These are phyloP conservation scores for Cotesia typhae DNA, from an alignment of 1,140 invertebrate species.

Conservation along the genomic window DNA sequence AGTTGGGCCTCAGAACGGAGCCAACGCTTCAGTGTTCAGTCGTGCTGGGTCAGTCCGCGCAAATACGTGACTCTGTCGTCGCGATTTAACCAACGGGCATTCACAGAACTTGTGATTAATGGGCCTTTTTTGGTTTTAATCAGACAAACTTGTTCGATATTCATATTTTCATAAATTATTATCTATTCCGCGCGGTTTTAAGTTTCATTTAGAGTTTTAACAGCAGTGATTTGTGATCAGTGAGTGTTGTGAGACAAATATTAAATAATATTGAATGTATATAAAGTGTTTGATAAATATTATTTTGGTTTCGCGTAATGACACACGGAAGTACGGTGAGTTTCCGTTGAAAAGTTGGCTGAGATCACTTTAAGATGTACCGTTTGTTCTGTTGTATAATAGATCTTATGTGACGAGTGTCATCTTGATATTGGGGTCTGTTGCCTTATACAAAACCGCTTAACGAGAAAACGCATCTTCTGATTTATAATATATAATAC, in stretches of 20 bases:
- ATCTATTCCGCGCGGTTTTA: background rate
- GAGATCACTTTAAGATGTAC: conserved; percentile 36
- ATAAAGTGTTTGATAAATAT: background rate
- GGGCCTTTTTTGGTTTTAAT: background rate
- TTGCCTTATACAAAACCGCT: conserved; percentile 14
- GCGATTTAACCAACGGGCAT: conserved; percentile 30
- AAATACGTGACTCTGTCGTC: conserved; percentile 52
- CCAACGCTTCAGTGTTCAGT: conserved; percentile 61
- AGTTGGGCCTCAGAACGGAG: conserved; percentile 39
- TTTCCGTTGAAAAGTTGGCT: background rate
- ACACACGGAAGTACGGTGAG: conserved; percentile 22
- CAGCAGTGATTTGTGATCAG: conserved; percentile 6
- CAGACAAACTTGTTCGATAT: no score
- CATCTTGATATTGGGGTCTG: conserved; percentile 29
- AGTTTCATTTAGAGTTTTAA: background rate
- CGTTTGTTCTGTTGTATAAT: conserved; percentile 30
- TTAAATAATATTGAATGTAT: background rate
- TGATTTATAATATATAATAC: background rate
- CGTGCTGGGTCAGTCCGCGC: conserved; percentile 61
- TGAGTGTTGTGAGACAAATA: conserved; percentile 5
- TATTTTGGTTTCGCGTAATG: background rate
- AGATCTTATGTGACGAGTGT: conserved; percentile 38
- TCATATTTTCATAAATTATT: background rate
- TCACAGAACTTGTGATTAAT: no score
- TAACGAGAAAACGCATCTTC: no score